Evolutionary conservation across 1,140 invertebrate species (phyloP).

Genomic region (Venturia canescens): DNA sequence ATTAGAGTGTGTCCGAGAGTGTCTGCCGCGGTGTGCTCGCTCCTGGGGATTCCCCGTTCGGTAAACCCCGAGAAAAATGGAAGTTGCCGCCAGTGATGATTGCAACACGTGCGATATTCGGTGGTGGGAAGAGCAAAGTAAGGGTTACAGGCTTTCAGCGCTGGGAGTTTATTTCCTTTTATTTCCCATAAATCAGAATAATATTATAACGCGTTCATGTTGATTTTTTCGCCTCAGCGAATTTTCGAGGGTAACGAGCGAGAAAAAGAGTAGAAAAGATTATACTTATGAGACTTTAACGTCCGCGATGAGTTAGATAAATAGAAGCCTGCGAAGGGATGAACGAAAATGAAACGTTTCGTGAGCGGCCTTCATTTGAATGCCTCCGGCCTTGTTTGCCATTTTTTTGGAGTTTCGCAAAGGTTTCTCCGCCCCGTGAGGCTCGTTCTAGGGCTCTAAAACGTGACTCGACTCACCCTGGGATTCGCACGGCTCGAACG

Average conservation of each 20-base stretch:
- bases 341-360: not conserved
- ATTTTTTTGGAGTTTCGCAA: not conserved
- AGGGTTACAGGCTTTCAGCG: not conserved
- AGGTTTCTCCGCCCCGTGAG: not conserved
- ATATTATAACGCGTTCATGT: slow-evolving; percentile 50
- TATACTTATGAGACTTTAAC: not conserved
- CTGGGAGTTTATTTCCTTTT: slow-evolving; percentile 42
- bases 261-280: not conserved
- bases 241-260: slow-evolving; percentile 24
- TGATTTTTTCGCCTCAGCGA: slow-evolving; percentile 55
- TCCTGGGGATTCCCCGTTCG: slow-evolving; percentile 22
- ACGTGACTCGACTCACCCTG: not conserved
- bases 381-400: not conserved
- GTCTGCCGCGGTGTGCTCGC: not conserved
- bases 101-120: slow-evolving; percentile 39
- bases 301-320: slow-evolving; percentile 28
- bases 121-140: slow-evolving; percentile 16
- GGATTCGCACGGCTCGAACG: too few relatives aligned
- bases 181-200: slow-evolving; percentile 58
- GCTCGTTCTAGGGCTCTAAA: slow-evolving; percentile 45
- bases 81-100: slow-evolving; percentile 2
- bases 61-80: slow-evolving; percentile 1
- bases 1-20: slow-evolving; percentile 36
- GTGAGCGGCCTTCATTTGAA: not conserved
- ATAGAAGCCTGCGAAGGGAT: not conserved